Evolutionary conservation across 2,113 vertebrate genomes (phyloP).

Genomic region (Alouatta palliata): DNA sequence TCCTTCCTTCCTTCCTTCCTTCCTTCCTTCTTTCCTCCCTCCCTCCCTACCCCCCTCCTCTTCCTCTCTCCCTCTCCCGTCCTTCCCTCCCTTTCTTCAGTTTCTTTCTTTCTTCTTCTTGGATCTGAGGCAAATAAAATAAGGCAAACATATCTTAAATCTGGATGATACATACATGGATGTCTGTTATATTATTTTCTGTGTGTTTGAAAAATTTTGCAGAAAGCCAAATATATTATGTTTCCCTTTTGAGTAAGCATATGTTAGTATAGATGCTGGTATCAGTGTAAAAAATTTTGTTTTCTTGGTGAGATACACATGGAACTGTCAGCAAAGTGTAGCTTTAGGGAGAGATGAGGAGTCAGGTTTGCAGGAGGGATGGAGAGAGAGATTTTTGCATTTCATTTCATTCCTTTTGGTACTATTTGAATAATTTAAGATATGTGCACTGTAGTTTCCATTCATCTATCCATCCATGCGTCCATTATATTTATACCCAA

Average conservation of each 20-base stretch:
- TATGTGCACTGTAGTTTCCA: background rate
- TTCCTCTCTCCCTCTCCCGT: rapidly evolving
- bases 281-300: conserved; percentile 51
- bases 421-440: background rate
- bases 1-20: rapidly evolving
- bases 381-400: background rate
- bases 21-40: rapidly evolving
- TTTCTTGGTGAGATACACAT: conserved; percentile 72
- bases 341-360: conserved; percentile 49
- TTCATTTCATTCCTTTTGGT: background rate
- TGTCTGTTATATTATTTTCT: conserved; percentile 64
- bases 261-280: conserved; percentile 53
- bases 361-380: background rate
- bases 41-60: rapidly evolving
- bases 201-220: conserved; percentile 59
- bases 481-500: background rate
- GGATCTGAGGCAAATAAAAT: conserved; percentile 44
- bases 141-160: conserved; percentile 55
- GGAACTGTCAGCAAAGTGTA: conserved; percentile 49
- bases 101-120: background rate
- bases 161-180: conserved; percentile 27
- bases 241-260: conserved; percentile 72
- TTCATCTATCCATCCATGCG: background rate
- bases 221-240: conserved; percentile 63
- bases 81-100: background rate